Base-by-base conservation (phyloP, 1,140 invertebrate species). In the Diuraphis noxia region DNA sequence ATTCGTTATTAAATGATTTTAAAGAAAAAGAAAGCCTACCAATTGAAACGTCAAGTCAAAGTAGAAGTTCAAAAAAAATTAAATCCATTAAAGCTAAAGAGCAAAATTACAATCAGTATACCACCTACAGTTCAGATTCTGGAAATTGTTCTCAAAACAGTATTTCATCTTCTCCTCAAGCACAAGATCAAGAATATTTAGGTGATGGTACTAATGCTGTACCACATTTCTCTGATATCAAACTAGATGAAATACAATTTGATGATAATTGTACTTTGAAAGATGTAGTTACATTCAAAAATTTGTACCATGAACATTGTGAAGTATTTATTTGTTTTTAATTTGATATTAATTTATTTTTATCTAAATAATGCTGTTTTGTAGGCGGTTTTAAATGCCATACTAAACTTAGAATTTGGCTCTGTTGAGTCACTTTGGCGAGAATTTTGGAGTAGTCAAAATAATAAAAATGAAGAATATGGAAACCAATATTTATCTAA, bases 381-480 rank as follows among this genome's bases (percentile, higher is more conserved):
- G 41, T 93, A 96, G 95, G 97, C 97, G 49, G 97, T 99, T 94
- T 95, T 99, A 91, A 98, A 98, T 94, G 97, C 98, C 36, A 97
- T 99, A 38, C 95, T 98, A 30, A 98, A 97, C 93, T 95, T 99
- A 91, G 98, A 99, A 94, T 98, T 99, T 93, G 95, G 95, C 40
- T 97, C 97, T 3, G 96, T 99, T 84, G 98, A 99, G 94, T 97
- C 96, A 81, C 94, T 99, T 25, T 99, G 98, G 96, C 95, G 97
- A 92, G 96, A 97, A 93, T 99, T 99, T 94, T 99, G 98, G 98
- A 95, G 98, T 92, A 96, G 96, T 92, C 96, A 96, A 93, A 96
- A 97, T 93, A 96, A 96, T 93, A 96, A 96, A 93, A 95, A 95
- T 40, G 96, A 96, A 92, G 96, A 96, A 93, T 96, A 96, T 93